Percentiles rank a stretch among this genome's conserved stretches.
These are phyloP conservation scores for Mastomys coucha DNA, from an alignment of 2,113 vertebrate species.

Conservation along the genomic window DNA sequence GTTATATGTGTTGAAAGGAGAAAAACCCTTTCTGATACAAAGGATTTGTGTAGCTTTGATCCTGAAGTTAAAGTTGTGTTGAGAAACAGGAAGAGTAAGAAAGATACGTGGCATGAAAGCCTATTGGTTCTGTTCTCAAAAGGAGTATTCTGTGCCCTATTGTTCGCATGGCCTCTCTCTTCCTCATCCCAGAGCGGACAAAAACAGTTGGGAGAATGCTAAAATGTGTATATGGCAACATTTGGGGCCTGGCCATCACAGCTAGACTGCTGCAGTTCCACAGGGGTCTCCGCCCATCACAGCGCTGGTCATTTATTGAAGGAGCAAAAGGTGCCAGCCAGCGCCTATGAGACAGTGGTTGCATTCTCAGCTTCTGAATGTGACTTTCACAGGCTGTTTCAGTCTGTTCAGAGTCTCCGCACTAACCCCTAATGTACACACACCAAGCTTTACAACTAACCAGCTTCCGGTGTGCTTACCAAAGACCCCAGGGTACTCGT, in stretches of 20 bases:
- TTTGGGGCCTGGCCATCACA: background rate
- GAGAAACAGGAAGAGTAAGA: constrained; percentile 8
- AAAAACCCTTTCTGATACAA: constrained; percentile 23
- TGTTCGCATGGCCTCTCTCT: constrained; percentile 63
- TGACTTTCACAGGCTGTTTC: constrained; percentile 67
- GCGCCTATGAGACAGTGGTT: background rate
- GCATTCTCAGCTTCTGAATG: background rate
- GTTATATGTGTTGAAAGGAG: background rate
- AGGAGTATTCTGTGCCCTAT: background rate
- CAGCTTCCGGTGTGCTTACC: constrained; percentile 52
- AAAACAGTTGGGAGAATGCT: constrained; percentile 61
- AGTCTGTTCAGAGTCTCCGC: constrained; percentile 71
- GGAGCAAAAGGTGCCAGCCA: background rate
- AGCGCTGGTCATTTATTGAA: background rate
- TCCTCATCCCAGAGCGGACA: constrained; percentile 69
- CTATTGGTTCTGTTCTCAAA: constrained; percentile 18
- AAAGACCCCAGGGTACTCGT: background rate
- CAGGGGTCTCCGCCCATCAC: background rate
- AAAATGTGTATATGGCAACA: background rate
- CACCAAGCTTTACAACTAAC: constrained; percentile 40
- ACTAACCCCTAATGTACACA: constrained; percentile 47
- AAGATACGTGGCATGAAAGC: constrained; percentile 3
- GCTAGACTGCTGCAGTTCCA: constrained; percentile 43
- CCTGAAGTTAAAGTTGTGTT: constrained; percentile 12
- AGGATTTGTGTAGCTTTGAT: background rate